These are phyloP conservation scores for Hemicentrotus pulcherrimus DNA, from an alignment of 35 echinoderm and acorn worm genomes.

Conservation along the genomic window DNA sequence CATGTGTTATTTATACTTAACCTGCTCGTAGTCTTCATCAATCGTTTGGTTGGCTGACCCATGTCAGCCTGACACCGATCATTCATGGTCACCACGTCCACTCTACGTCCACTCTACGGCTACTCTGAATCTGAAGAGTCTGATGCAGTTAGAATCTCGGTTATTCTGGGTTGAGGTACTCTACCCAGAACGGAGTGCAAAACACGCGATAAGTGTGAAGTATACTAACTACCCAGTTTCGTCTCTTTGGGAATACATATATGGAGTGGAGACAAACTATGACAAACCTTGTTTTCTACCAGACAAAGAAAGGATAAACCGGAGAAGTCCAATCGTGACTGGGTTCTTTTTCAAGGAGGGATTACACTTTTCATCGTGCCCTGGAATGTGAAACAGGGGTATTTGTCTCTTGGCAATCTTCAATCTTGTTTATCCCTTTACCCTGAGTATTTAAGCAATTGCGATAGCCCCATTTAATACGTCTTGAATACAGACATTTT, in stretches of 20 bases:
- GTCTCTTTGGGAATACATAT: neutral
- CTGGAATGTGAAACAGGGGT: no score
- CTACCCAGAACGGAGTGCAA: neutral
- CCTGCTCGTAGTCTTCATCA: neutral
- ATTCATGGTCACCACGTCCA: neutral
- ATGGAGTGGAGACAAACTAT: neutral
- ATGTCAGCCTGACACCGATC: neutral
- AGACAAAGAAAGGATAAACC: neutral
- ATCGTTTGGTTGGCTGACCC: neutral
- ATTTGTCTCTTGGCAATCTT: no score
- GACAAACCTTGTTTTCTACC: neutral
- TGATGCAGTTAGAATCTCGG: neutral
- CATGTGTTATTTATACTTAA: no score
- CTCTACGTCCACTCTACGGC: neutral
- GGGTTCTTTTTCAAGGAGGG: no score
- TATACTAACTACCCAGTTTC: neutral
- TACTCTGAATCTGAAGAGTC: neutral
- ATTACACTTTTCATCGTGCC: no score
- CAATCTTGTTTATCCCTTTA: no score
- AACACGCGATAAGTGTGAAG: neutral
- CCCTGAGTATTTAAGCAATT: no score
- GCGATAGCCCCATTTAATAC: no score
- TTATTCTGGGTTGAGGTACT: neutral
- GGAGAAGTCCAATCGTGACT: neutral
- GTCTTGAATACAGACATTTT: no score